phyloP scores from a whole-genome alignment of 30 jellyfish, hydroid and myxozoan genomes.

The Hydractinia symbiolongicarpus region DNA sequence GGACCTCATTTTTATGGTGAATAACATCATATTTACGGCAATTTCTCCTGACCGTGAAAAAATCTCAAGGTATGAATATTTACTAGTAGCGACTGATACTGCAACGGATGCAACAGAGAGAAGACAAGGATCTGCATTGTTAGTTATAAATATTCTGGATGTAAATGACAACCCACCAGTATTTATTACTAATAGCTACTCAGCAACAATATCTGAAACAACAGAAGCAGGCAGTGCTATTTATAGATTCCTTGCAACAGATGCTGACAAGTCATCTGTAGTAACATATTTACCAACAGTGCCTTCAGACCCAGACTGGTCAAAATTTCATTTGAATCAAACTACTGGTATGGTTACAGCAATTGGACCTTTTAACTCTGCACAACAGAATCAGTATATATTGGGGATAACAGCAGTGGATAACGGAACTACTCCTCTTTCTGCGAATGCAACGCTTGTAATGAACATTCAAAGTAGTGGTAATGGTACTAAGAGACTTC shows the following conservation, averaged over 20 bases:
- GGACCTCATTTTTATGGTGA: neutral
- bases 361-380: neutral
- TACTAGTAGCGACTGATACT: conserved; percentile 35
- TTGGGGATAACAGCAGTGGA: conserved; percentile 22
- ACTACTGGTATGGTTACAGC: conserved; percentile 34
- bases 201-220: neutral
- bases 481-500: neutral
- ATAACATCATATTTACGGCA: neutral
- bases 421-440: neutral
- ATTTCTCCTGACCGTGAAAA: conserved; percentile 1
- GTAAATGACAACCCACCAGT: conserved; percentile 32
- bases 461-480: neutral
- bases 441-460: neutral
- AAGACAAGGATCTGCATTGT: conserved; percentile 26
- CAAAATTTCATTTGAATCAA: conserved; percentile 3
- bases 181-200: neutral
- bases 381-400: neutral
- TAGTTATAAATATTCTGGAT: conserved; percentile 6
- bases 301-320: conserved; percentile 18
- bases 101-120: conserved; percentile 1
- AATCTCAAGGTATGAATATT: neutral
- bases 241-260: conserved; percentile 19
- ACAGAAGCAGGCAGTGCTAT: conserved; percentile 8
- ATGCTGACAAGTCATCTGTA: conserved; percentile 2
- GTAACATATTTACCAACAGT: conserved; percentile 5